Percentiles rank a stretch among this genome's conserved stretches.
Evolutionary conservation across 2,113 vertebrate genomes (phyloP).

Genomic region (Odobenus rosmarus): DNA sequence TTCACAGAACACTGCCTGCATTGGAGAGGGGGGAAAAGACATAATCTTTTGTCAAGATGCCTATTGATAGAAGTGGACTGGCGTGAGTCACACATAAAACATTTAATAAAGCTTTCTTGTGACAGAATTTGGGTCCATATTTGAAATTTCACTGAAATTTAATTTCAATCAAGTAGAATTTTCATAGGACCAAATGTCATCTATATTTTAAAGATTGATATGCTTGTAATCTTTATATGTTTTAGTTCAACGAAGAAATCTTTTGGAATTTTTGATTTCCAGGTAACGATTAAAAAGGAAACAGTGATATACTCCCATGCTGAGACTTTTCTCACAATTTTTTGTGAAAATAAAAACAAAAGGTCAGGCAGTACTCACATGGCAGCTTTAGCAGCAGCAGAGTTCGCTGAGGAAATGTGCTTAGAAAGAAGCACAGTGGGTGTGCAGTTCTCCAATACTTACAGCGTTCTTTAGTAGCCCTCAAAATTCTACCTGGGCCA

Average conservation of each 20-base stretch:
- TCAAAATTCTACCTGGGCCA: background rate
- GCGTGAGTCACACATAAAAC: background rate
- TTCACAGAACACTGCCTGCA: background rate
- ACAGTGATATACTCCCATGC: background rate
- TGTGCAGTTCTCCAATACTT: background rate
- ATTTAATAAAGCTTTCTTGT: background rate
- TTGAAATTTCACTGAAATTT: slow-evolving; percentile 4
- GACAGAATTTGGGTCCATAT: background rate
- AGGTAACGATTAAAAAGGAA: background rate
- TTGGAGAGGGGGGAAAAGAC: background rate
- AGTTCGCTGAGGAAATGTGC: background rate
- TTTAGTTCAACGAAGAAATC: background rate
- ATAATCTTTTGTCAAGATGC: background rate
- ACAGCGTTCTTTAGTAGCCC: background rate
- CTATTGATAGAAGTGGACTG: background rate
- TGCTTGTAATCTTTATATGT: background rate
- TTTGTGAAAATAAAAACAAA: background rate
- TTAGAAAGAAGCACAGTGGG: background rate
- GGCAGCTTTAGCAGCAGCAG: background rate
- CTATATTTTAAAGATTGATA: background rate
- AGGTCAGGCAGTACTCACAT: background rate
- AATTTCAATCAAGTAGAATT: background rate
- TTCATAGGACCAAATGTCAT: background rate
- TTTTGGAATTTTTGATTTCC: background rate
- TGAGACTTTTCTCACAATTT: background rate